Base-by-base conservation (phyloP, 1,140 invertebrate genomes). In the Aporrectodea caliginosa region DNA sequence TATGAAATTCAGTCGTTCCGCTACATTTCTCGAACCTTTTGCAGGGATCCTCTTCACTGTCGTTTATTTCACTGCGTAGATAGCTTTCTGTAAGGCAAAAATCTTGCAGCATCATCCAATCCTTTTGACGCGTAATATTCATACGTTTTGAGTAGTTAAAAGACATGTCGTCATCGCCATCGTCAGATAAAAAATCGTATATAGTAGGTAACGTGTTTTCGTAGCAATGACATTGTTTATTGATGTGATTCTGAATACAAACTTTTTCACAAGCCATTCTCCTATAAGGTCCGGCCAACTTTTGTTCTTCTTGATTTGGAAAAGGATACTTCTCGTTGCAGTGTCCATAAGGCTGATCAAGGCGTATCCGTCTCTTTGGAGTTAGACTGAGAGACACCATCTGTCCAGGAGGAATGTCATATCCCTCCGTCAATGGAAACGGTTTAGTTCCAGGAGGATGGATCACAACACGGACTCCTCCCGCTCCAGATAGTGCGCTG, bases 391-490 rank as follows among this genome's bases (percentile, higher is more conserved):
- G 16, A 35, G 16, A 30, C 14, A 31, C 73, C 31, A 33, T 30
- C 27, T 6, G 2, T 2, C 73, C 73, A 6, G 73, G 73, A 2
- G 73, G 73, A 34, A 75, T 27, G 32, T 75, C 73, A 75, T 30
- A 75, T 2, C 73, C 73, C 27, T 75, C 27, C 22, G n/a, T 35
- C 1, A 75, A 12, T 2, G 73, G 73, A 27, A 22, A 31, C 2
- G 73, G 73, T 27, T 33, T 27, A 12, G 31, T 75, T 32, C 34
- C 33, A 22, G 73, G 73, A 6, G 73, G 1, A 35, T 75, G 73
- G 16, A 75, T 75, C 27, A 34, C 33, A 14, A 75, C 73, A 33
- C 73, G 73, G 22, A 75, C 16, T 75, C 73, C 73, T 14, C 43
- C 43, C 22, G 43, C 43, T 27, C 73, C 43, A 22, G 43, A 58